Evolutionary conservation across 1,140 invertebrate species (phyloP).

Genomic region (Drosophila kikkawai): DNA sequence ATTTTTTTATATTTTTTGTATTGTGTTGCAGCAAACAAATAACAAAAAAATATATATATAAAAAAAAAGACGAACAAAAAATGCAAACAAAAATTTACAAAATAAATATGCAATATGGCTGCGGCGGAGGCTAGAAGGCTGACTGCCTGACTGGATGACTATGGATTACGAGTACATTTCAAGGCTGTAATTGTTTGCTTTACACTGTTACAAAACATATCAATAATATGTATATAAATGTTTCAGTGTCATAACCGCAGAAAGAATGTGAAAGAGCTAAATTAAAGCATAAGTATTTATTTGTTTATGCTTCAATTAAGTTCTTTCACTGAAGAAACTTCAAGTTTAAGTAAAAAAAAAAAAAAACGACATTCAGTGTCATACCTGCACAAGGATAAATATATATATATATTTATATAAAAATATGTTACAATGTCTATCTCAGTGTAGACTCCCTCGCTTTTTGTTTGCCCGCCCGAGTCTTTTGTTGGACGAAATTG

Average conservation of each 20-base stretch:
- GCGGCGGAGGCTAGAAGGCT: conserved; percentile 17
- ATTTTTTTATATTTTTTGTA: background rate
- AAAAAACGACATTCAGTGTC: background rate
- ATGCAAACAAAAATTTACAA: conserved; percentile 21
- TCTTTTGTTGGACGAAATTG: conserved; percentile 57
- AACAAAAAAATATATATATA: background rate
- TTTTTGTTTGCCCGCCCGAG: conserved; percentile 61
- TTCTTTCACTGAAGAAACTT: too few relatives aligned
- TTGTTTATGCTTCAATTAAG: too few relatives aligned
- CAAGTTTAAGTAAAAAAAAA: too few relatives aligned
- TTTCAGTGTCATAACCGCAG: background rate
- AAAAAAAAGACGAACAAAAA: background rate
- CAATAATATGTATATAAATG: background rate
- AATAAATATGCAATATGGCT: conserved; percentile 46
- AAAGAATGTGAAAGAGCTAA: too few relatives aligned
- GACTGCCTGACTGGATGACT: conserved; percentile 1
- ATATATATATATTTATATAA: background rate
- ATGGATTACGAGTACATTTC: conserved; percentile 36
- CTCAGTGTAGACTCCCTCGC: conserved; percentile 7
- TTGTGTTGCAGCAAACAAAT: conserved; percentile 8
- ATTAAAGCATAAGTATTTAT: too few relatives aligned
- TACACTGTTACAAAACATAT: background rate
- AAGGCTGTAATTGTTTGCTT: conserved; percentile 66
- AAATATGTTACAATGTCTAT: background rate
- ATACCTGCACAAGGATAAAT: background rate